Base-by-base conservation (phyloP, 2,797 vertebrate species). In the Tauraco hartlaubi region DNA sequence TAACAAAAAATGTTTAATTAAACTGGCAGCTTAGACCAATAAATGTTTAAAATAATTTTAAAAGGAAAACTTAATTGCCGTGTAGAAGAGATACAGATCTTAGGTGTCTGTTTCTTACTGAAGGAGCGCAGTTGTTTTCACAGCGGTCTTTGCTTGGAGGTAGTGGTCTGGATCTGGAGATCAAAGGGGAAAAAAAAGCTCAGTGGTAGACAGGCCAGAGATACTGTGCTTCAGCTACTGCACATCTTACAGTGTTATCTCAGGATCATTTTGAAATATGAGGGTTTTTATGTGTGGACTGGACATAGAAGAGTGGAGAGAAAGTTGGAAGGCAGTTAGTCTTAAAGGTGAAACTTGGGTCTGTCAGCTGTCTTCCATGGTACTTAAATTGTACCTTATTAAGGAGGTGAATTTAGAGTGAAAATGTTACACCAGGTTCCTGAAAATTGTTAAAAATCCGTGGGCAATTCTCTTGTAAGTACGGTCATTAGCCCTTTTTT, bases 1-100 rank as follows among this genome's bases (percentile, higher is more conserved):
- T 54, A 89, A 83, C 72, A 89, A 85, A 92, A 93, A 88, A 61
- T 35, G 29, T 82, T 96, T 95, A 97, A 96, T 96, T 96, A 94
- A 96, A 93, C 91, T 95, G 86, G 78, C 92, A 91, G 71, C 61
- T 66, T 86, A 92, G 55, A 55, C 71, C 74, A 85, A 64, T 85
- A 91, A 94, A 83, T 68, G 79, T 91, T 95, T 85, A 80, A 94
- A 87, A 69, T 90, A 71, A 94, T 96, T 94, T 93, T 80, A 77
- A 96, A 91, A 85, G 72, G 46, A 83, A 91, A 92, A 91, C 15
- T 74, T 92, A 77, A 79, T 86, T 92, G 74, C 51, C 15, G 5
- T 41, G 20, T 54, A 86, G 58, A 77, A 44, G 58, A 79, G 77
- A 58, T 18, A 29, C 31, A 51, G 69, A 49, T 56, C 39, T 61